Evolutionary conservation across 2,888 invertebrate genomes (phyloP), one percentile per base, ranked within the genome.

Genomic region (Hermaeophaga mercurialis): DNA sequence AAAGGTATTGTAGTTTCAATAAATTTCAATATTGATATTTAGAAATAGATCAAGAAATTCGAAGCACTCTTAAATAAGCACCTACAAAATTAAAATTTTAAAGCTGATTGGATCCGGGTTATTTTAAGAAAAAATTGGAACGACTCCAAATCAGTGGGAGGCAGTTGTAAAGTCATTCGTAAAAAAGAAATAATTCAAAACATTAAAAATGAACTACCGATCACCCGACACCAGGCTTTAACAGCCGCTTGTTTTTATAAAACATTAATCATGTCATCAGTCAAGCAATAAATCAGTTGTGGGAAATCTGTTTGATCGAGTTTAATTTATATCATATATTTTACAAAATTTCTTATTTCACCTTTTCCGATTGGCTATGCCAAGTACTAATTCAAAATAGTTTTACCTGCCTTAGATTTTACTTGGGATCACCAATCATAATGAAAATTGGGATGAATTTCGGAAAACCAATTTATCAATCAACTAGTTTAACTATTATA

Each of bases 41-140:
- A 15, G 3, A 36, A 36, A 36, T n/a, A 15, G 36, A 36, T 17
- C n/a, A n/a, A n/a, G n/a, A n/a, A 28, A 28, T n/a, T 28, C 3
- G 28, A 28, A 28, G 9, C 36, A 34, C 36, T 15, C 9, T 36
- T 3, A 8, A 15, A 36, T 36, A 36, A 36, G 36, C 17, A 36
- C 17, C 36, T 9, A 36, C 17, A 17, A 36, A 33, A 33, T 31
- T 33, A 33, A 33, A 15, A 36, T 22, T 47, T 18, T 15, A 12
- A 47, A 48, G 15, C 38, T 9, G 15, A 22, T 48, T 26, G 26
- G 11, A 17, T 47, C 9, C 22, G 8, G 9, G 26, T 12, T 48
- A 48, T 38, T 38, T 48, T 17, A 26, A 34, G 38, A 38, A 48
- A 48, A 38, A 48, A 48, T 48, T 48, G 48, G 48, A n/a, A 38